Evolutionary conservation across 2,113 vertebrate genomes (phyloP), one percentile per base, ranked within the genome.

Genomic region (Cnemophilus loriae): DNA sequence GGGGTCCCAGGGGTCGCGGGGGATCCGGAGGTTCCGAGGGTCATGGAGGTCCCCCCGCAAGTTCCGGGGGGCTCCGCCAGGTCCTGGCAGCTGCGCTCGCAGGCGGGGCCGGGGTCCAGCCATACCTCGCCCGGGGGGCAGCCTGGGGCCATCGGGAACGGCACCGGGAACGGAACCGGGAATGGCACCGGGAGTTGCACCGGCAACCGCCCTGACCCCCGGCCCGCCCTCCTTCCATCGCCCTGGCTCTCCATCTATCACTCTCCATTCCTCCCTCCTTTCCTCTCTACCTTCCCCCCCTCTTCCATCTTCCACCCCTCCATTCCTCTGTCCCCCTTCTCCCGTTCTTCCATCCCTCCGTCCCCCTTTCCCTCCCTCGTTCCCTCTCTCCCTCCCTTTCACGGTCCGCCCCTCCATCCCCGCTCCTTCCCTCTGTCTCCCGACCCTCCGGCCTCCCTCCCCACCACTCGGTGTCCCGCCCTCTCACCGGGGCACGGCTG

Each of bases 401-500:
- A 7, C 57, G 23, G 23, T 26, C 57, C 26, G 56, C 33, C 23
- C n/a, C 56, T 57, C 56, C 22, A 57, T 35, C 56, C 33, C 37
- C 11, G 26, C 22, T 68, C 26, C 44, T 10, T 14, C 47, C 68
- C 49, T 22, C 19, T 12, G 41, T 21, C 46, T 7, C 6, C 35
- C 11, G 21, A 30, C n/a, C 27, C 47, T 16, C 39, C 10, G 44
- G 10, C 41, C 42, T 46, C 17, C 44, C 33, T 15, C 24, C 5
- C 46, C 13, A 4, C 9, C 21, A 6, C n/a, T 20, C 49, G 16
- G 16, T 20, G 13, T 28, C 39, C 52, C 78, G n/a, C 57, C n/a
- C n/a, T 24, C 50, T 28, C 78, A 99, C 99, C 95, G 30, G 98
- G 98, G 65, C 99, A 99, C 23, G 97, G 15, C 16, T 94, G 84